Base-by-base conservation (phyloP, 2,797 vertebrate species). In the Orestias chungarensis region DNA sequence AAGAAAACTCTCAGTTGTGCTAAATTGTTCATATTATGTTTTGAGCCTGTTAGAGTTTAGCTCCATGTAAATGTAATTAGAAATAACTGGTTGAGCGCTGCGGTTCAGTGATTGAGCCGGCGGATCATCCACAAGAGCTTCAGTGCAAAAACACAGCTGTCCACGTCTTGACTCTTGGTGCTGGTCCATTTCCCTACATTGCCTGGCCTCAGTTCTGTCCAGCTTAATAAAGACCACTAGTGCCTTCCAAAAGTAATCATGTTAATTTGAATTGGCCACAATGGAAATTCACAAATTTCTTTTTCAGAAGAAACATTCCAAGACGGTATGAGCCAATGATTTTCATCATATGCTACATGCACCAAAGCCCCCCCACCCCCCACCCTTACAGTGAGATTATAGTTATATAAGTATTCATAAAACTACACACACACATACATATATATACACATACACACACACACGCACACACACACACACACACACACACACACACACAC, bases 371-470 rank as follows among this genome's bases (percentile, higher is more conserved):
- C 42, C 49, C 29, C 64, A 73, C 61, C 40, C 31, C 57, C 57
- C 42, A 44, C 29, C 64, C 73, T 74, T 65, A 74, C 35, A 47
- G 44, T 64, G 47, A 64, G 70, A 74, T 69, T 73, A 66, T 55
- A 1, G 23, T 84, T 81, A 64, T 27, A 76, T 83, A 82, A 87
- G 50, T 50, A 49, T 67, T 46, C 61, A 76, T 76, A 77, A 72
- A 74, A 68, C 50, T 64, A 69, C 33, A n/a, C 25, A 49, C 62
- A 65, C 14, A 52, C 44, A n/a, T n/a, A n/a, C n/a, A n/a, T n/a
- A n/a, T n/a, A n/a, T n/a, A n/a, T n/a, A n/a, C n/a, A n/a, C n/a
- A n/a, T n/a, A n/a, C n/a, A n/a, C n/a, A n/a, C n/a, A n/a, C n/a
- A n/a, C n/a, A n/a, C n/a, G n/a, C n/a, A n/a, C n/a, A n/a, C n/a